Evolutionary conservation across 64 coral and sea anemone genomes (phyloP).

Genomic region (Montipora foliosa): DNA sequence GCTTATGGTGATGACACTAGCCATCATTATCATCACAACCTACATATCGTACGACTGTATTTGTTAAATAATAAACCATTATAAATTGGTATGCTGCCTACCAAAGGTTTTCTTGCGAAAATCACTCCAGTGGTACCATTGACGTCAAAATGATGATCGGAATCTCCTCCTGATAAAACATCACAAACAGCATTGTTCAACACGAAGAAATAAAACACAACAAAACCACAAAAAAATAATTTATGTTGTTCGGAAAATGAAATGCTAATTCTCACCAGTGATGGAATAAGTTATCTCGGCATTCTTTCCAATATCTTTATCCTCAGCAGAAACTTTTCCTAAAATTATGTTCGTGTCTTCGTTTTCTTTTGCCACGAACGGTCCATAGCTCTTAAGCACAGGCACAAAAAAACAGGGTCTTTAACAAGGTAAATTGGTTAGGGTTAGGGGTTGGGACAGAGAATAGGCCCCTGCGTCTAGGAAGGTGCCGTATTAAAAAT

Average conservation of each 20-base stretch:
- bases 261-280: conserved; percentile 39
- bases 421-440: background rate
- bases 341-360: conserved; percentile 48
- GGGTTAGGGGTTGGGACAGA: no score
- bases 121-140: conserved; percentile 76
- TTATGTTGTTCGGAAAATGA: no score
- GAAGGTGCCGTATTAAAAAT: no score
- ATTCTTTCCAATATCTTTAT: conserved; percentile 83
- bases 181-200: background rate
- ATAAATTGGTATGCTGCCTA: conserved; percentile 1
- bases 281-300: conserved; percentile 85
- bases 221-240: background rate
- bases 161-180: background rate
- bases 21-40: no score
- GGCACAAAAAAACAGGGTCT: background rate
- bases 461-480: background rate
- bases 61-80: no score
- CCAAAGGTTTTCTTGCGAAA: conserved; percentile 69
- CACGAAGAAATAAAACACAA: background rate
- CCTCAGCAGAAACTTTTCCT: conserved; percentile 78
- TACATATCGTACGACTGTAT: no score
- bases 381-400: conserved; percentile 77
- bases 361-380: conserved; percentile 81
- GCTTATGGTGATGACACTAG: no score
- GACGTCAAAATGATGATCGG: conserved; percentile 44